phyloP scores from a whole-genome alignment of 1,140 invertebrate genomes.

The Pseudomyrmex flavicornis region DNA sequence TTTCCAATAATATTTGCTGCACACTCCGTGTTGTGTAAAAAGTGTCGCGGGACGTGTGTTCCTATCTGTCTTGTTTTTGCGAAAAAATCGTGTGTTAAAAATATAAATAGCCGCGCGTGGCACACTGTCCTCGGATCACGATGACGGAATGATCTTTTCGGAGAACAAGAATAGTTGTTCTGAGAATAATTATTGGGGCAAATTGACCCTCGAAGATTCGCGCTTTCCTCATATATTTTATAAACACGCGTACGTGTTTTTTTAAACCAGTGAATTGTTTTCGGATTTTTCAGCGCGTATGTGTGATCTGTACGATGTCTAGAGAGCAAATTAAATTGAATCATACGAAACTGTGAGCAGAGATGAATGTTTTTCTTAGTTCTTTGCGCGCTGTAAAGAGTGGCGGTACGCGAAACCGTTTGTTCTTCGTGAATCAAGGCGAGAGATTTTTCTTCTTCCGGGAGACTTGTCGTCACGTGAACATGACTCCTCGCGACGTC shows the following conservation, averaged over 20 bases:
- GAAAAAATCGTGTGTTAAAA: background rate
- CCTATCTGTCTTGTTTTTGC: background rate
- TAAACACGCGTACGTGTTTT: no score
- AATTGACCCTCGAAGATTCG: background rate
- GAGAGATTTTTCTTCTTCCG: background rate
- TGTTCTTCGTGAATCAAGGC: background rate
- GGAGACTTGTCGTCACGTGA: background rate
- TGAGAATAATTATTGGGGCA: background rate
- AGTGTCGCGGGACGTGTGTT: slow-evolving; percentile 35
- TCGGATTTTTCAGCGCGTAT: no score
- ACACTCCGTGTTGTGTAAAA: background rate
- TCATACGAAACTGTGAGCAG: no score
- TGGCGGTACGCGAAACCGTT: background rate
- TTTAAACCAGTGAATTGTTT: no score
- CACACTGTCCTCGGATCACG: background rate
- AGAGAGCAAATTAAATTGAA: no score
- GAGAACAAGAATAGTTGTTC: background rate
- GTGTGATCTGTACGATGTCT: no score
- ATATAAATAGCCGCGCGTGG: background rate
- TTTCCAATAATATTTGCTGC: slow-evolving; percentile 47
- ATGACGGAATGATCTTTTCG: background rate
- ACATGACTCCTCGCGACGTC: background rate
- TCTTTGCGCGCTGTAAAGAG: background rate
- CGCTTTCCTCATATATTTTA: background rate
- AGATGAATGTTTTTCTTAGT: background rate